Base-by-base conservation (phyloP, 2,113 vertebrate genomes). In the Tenebrosternarchus preto region DNA sequence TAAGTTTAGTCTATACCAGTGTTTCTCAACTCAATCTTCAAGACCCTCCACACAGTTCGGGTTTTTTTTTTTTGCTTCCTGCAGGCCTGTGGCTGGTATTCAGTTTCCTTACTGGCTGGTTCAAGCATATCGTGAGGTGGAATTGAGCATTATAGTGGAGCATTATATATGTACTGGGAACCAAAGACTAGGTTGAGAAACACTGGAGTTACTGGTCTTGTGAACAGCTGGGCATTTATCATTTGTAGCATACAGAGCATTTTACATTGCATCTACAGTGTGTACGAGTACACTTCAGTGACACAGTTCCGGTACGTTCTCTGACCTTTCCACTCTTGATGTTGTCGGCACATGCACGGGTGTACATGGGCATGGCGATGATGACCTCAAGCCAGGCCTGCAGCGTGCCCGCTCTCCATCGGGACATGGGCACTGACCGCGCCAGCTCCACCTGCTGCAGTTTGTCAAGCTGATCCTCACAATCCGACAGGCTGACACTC, bases 341-440 rank as follows among this genome's bases (percentile, higher is more conserved):
- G 12, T 96, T 96, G 86, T 96, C 95, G 0, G 92, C 88, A 33
- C 95, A 96, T 81, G 92, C 90, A 53, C 94, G 94, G 64, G 92
- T 93, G 68, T 96, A 96, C 94, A 96, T 96, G 20, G 95, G 95
- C 95, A 96, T 95, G 43, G 95, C 94, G 95, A 96, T 96, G 88
- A 95, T 92, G 71, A 96, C 94, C 89, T 96, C 95, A 61, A 96
- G 93, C 95, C 95, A 96, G 81, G 95, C 93, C 91, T 95, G 94
- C 74, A 96, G 93, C 0, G 95, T 92, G 64, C 94, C 93, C 0
- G 95, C 94, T 88, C 94, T 93, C 95, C 95, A 96, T 78, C 89
- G 93, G 27, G 94, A 95, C 95, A 96, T 96, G 85, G 93, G 93
- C 0, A 91, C 94, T 25, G 82, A 88, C 85, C 94, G 88, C 68